Base-by-base conservation (phyloP, 2,888 invertebrate genomes). In the Drosophila barbarae region DNA sequence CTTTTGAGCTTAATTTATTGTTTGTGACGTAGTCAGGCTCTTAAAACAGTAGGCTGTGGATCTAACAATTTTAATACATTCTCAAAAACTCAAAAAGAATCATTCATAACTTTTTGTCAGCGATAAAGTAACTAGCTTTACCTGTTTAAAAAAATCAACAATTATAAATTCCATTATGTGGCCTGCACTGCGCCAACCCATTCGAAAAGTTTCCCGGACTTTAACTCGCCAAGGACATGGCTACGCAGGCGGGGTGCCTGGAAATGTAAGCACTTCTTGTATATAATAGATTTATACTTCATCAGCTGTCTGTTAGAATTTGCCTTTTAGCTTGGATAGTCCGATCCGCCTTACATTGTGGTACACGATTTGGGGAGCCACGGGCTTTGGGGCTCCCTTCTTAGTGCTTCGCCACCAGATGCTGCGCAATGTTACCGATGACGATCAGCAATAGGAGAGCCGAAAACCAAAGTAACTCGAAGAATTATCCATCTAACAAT, bases 311-410 rank as follows among this genome's bases (percentile, higher is more conserved):
- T 21, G 9, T 9, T 13, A 79, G 79, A 79, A 79, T 42, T 34
- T 85, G 44, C 85, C 85, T 15, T 85, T 76, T 36, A 69, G 67
- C 10, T 26, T 86, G 28, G 68, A 87, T 0, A 78, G 18, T n/a
- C 87, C 86, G 0, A 34, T 73, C 12, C 80, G 85, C 10, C 85
- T 85, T 34, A 84, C 84, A 1, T n/a, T 74, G 2, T 82, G 72
- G 13, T 85, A 55, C 50, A 7, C 70, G 0, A 13, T 85, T 6
- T 36, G 63, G 5, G 87, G 85, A 9, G 5, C 42, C 1, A 0
- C 80, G 28, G 87, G 85, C 6, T 86, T 86, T 39, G 87, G 86
- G 13, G 72, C 87, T 50, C 86, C 86, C 1, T 80, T 63, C 44
- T 36, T 87, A 13, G 74, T 86, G 8, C 3, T 82, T 18, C 66